phyloP scores from a whole-genome alignment of 2,888 invertebrate species.

The Tetanocera ferruginea region DNA sequence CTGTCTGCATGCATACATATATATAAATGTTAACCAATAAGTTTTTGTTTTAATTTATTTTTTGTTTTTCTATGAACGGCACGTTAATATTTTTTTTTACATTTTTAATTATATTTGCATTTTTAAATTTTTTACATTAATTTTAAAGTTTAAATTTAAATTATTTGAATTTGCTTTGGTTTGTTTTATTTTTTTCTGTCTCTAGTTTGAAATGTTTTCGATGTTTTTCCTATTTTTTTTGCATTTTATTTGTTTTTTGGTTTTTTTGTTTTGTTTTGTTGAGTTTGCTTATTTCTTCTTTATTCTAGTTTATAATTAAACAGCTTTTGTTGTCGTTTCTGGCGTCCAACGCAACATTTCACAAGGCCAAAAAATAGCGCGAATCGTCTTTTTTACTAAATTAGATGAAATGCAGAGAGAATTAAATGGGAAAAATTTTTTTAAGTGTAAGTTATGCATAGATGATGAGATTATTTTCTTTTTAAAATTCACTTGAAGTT shows the following conservation, averaged over 20 bases:
- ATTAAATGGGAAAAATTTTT: slow-evolving; percentile 38
- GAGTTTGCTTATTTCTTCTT: slow-evolving; percentile 43
- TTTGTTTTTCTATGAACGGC: slow-evolving; percentile 47
- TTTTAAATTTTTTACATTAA: slow-evolving; percentile 32
- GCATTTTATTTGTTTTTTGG: slow-evolving; percentile 24
- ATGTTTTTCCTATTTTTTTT: slow-evolving; percentile 49
- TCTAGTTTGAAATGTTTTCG: slow-evolving; percentile 52
- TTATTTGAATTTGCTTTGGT: slow-evolving; percentile 48
- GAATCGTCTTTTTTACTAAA: slow-evolving; percentile 69
- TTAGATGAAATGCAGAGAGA: slow-evolving; percentile 44
- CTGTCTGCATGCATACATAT: slow-evolving; percentile 37
- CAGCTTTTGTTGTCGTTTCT: slow-evolving; percentile 70
- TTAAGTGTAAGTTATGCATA: slow-evolving; percentile 27
- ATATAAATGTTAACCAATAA: slow-evolving; percentile 24
- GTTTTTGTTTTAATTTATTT: neutral
- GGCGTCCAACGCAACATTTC: slow-evolving; percentile 70
- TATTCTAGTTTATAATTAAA: slow-evolving; percentile 53
- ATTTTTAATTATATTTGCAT: slow-evolving; percentile 31
- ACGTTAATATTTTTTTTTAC: slow-evolving; percentile 36
- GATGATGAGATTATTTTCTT: slow-evolving; percentile 26
- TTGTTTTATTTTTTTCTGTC: slow-evolving; percentile 42
- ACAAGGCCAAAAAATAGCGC: slow-evolving; percentile 70
- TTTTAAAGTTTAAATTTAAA: slow-evolving; percentile 46
- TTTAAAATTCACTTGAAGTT: slow-evolving; percentile 24
- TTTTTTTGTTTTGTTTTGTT: slow-evolving; percentile 36